phyloP scores from a whole-genome alignment of 2,797 vertebrate genomes.

The Echeneis naucrates region DNA sequence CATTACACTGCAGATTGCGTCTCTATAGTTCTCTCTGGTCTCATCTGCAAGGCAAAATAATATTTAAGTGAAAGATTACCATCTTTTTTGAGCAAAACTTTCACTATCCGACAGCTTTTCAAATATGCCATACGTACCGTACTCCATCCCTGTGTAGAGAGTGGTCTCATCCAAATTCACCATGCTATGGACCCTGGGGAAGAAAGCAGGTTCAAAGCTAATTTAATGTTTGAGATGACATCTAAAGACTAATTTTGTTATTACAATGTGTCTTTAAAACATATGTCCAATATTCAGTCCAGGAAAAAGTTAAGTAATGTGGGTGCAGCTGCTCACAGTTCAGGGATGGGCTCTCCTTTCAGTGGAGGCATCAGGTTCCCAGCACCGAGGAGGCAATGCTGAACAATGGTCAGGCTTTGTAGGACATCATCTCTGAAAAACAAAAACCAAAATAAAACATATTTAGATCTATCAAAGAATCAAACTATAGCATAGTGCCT shows the following conservation, averaged over 20 bases:
- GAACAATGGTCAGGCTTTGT: conserved; percentile 93
- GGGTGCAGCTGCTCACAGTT: conserved; percentile 87
- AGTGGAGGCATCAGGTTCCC: conserved; percentile 92
- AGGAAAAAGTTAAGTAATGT: background rate
- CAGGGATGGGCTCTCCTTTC: conserved; percentile 90
- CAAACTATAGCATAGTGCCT: no score
- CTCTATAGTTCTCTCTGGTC: conserved; percentile 93
- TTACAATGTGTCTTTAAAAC: background rate
- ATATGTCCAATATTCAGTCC: background rate
- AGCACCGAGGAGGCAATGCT: conserved; percentile 96
- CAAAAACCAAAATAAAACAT: conserved; percentile 12
- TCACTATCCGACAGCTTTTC: background rate
- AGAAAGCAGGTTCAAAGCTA: conserved; percentile 6
- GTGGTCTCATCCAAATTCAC: conserved; percentile 93
- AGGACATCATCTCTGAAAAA: conserved; percentile 93
- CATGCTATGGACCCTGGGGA: conserved; percentile 90
- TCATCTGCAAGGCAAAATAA: conserved; percentile 82
- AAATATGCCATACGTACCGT: conserved; percentile 81
- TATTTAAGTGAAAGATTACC: conserved; percentile 16
- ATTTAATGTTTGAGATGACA: background rate
- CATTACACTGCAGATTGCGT: conserved; percentile 90
- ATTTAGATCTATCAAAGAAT: background rate
- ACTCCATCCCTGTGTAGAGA: conserved; percentile 91
- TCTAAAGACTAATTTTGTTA: background rate
- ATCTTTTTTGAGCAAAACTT: background rate